Evolutionary conservation across 2,888 invertebrate species (phyloP).

Genomic region (Corythucha ciliata): DNA sequence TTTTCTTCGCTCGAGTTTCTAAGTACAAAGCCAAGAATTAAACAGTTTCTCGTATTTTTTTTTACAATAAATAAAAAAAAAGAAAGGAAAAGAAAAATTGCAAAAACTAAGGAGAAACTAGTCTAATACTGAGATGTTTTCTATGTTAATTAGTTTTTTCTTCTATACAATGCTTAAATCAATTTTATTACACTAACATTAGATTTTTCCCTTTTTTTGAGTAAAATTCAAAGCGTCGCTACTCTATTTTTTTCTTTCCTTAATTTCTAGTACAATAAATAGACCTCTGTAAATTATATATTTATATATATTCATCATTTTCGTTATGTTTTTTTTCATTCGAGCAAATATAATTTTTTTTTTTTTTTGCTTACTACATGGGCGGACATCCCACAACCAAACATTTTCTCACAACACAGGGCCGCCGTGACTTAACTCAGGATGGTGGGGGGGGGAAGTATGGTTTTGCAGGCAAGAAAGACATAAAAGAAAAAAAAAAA

Average conservation of each 20-base stretch:
- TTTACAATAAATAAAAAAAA: constrained; percentile 25
- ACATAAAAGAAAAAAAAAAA: no score
- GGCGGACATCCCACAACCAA: constrained; percentile 31
- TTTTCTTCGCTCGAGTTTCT: constrained; percentile 12
- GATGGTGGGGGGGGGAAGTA: no score
- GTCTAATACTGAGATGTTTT: constrained; percentile 30
- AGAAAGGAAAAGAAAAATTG: constrained; percentile 26
- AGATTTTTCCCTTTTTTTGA: constrained; percentile 14
- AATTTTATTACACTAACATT: constrained; percentile 24
- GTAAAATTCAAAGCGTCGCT: constrained; percentile 29
- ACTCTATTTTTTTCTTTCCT: constrained; percentile 18
- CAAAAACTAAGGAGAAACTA: no score
- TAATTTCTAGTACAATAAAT: constrained; percentile 29
- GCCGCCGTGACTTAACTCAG: no score
- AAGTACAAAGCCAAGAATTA: constrained; percentile 30
- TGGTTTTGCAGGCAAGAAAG: no score
- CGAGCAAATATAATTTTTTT: constrained; percentile 19
- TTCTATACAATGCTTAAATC: constrained; percentile 29
- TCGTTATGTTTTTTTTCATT: constrained; percentile 15
- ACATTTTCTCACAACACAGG: no score
- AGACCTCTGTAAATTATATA: constrained; percentile 27
- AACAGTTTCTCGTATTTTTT: constrained; percentile 29
- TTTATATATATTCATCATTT: constrained; percentile 20
- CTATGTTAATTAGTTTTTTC: constrained; percentile 20
- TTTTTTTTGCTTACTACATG: constrained; percentile 22